Evolutionary conservation across 1,140 invertebrate species (phyloP), one percentile per base, ranked within the genome.

Genomic region (Zaprionus vittiger): DNA sequence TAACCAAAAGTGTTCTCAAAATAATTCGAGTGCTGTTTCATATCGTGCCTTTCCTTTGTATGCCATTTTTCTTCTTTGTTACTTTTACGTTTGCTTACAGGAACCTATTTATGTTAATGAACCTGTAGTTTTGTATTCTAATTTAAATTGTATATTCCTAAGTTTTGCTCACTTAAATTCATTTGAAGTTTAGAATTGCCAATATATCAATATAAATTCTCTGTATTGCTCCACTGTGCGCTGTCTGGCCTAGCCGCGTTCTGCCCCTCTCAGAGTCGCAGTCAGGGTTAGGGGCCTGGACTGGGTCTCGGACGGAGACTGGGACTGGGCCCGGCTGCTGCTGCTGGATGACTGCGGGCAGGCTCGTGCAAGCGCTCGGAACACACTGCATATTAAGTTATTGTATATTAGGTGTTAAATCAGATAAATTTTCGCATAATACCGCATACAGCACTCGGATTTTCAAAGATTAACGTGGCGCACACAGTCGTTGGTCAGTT

Each of bases 321-420:
- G 49, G 41, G 26, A 63, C 28, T 34, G 57, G 56, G 38, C 5
- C 14, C 34, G 37, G 73, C 65, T 54, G 61, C 54, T 62, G 67
- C 74, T 77, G 74, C 69, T 90, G 84, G 85, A 87, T 81, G 83
- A 86, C 83, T 87, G 83, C 83, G 87, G 84, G 83, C 81, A 84
- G 83, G 82, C 81, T 81, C 77, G 68, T 83, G 83, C 79, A 81
- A 84, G 89, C 82, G 82, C 73, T 75, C 76, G 80, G 83, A 84
- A 74, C 79, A 86, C 87, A 89, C 80, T 92, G 91, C 91, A 92
- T 93, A 93, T 93, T 91, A 93, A 92, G 91, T 93, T 93, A 93
- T 93, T 92, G 92, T 93, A 93, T 93, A 93, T 93, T 93, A 93
- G 92, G 92, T 93, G 92, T 93, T 93, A 93, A 93, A 93, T 93